Percentiles rank a stretch among this genome's conserved stretches.
Evolutionary conservation across 2,797 vertebrate species (phyloP).

Genomic region (Sebastes matsubarae): DNA sequence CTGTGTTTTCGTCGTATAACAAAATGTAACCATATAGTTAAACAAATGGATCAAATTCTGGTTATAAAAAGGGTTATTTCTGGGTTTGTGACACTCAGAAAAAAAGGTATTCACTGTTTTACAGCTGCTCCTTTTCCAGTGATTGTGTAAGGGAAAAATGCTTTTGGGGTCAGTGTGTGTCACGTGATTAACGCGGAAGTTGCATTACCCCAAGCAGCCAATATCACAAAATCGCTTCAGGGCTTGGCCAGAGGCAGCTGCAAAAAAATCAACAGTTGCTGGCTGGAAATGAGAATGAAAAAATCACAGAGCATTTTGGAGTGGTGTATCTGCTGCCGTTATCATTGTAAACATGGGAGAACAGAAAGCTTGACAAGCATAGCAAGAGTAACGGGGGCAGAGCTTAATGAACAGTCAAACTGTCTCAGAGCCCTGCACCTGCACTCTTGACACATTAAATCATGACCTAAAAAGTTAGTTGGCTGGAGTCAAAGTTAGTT

Average conservation of each 20-base stretch:
- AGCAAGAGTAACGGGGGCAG: background rate
- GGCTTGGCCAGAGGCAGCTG: background rate
- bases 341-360: background rate
- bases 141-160: background rate
- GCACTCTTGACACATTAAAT: conserved; percentile 8
- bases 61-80: background rate
- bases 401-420: background rate
- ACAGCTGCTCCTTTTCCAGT: background rate
- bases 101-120: background rate
- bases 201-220: background rate
- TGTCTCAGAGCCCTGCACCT: background rate
- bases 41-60: background rate
- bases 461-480: conserved; percentile 14
- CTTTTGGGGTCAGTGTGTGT: background rate
- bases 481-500: conserved; percentile 4
- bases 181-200: background rate
- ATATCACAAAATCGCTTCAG: background rate
- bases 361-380: background rate
- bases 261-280: background rate
- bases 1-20: too few species aligned
- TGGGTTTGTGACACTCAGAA: background rate
- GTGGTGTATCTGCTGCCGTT: background rate
- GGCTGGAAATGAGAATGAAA: background rate
- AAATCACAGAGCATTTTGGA: background rate
- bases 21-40: background rate